Evolutionary conservation across 2,113 vertebrate genomes (phyloP).

Genomic region (Dendrocopos noguchii): DNA sequence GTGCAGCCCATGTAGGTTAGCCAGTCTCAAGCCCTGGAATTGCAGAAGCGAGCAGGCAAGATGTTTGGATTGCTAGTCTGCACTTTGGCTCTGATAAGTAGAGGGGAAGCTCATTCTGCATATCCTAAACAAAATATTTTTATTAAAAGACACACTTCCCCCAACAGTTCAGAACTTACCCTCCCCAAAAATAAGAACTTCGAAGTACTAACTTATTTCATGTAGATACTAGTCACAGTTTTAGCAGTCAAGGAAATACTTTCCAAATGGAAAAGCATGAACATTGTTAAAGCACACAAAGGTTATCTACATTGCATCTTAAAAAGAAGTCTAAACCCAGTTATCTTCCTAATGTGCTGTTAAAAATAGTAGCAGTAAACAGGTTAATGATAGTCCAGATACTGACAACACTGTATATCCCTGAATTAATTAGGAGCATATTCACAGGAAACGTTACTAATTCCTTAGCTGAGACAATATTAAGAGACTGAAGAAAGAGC

Average conservation of each 20-base stretch:
- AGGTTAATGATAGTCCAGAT: not conserved
- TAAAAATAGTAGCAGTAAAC: not conserved
- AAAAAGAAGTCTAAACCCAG: not conserved
- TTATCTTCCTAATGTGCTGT: not conserved
- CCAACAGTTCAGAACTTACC: not conserved
- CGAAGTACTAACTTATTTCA: not conserved
- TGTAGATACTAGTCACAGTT: not conserved
- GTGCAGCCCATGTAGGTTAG: not conserved
- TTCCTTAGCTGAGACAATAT: not conserved
- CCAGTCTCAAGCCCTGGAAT: not conserved
- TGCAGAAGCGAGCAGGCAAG: not conserved
- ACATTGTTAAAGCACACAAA: not conserved
- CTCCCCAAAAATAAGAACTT: not conserved
- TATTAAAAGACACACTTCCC: not conserved
- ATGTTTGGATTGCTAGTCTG: not conserved
- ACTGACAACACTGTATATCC: not conserved
- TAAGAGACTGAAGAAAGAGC: not conserved
- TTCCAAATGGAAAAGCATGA: not conserved
- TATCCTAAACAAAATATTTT: not conserved
- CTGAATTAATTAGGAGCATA: not conserved
- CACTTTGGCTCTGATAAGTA: not conserved
- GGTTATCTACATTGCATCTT: not conserved
- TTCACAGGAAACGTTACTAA: not conserved
- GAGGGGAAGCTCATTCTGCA: not conserved
- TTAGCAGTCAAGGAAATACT: not conserved